phyloP scores from a whole-genome alignment of 2,113 vertebrate genomes.

The Corythornis madagascariensis region DNA sequence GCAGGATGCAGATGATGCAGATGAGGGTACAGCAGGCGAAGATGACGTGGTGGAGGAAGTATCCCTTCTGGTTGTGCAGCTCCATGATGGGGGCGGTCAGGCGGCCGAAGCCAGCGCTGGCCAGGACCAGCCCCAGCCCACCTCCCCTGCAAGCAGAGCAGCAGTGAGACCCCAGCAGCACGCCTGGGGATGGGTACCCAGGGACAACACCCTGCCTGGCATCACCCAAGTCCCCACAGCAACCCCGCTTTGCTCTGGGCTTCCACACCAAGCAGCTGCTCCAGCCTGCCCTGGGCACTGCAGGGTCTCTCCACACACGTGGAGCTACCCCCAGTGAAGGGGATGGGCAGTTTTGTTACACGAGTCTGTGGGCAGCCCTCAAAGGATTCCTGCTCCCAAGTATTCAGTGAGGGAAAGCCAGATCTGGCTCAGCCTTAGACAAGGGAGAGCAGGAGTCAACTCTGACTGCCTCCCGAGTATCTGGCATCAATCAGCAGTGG shows the following conservation, averaged over 20 bases:
- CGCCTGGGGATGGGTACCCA: too few species aligned
- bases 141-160: slow-evolving; percentile 82
- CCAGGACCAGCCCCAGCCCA: slow-evolving; percentile 91
- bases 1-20: slow-evolving; percentile 97
- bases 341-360: neutral
- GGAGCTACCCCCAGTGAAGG: neutral
- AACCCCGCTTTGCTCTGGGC: neutral
- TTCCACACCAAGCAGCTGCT: neutral
- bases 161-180: neutral
- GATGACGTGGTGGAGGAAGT: slow-evolving; percentile 97
- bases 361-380: neutral
- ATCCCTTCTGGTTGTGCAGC: slow-evolving; percentile 99
- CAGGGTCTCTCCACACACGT: neutral
- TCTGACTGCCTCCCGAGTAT: neutral
- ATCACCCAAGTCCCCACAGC: accelerated
- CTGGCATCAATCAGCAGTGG: neutral
- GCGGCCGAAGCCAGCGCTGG: slow-evolving; percentile 95
- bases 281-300: neutral
- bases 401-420: neutral
- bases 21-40: slow-evolving; percentile 98
- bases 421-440: neutral
- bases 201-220: neutral
- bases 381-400: neutral
- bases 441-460: neutral
- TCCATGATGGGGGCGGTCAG: slow-evolving; percentile 96